Percentiles rank a stretch among this genome's conserved stretches.
phyloP scores from a whole-genome alignment of 2,888 invertebrate species.

The Dinocampus coccinellae region DNA sequence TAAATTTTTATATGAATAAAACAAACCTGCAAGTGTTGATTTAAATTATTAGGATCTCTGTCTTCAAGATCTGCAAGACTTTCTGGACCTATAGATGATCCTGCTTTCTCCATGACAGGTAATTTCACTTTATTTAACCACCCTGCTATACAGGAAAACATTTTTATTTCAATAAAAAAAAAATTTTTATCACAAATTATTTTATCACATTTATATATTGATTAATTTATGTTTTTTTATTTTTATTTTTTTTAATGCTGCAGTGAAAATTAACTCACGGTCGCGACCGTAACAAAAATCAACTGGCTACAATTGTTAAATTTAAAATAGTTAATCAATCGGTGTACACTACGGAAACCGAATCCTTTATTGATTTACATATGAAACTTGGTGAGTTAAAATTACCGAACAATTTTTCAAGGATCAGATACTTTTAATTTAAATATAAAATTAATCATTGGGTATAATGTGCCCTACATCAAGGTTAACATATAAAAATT shows the following conservation, averaged over 20 bases:
- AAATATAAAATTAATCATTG: neutral
- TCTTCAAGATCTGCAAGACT: conserved; percentile 75
- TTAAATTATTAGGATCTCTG: conserved; percentile 79
- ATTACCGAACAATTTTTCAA: conserved; percentile 9
- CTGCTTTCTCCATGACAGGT: conserved; percentile 64
- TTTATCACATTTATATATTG: too few species aligned
- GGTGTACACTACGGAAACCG: conserved; percentile 32
- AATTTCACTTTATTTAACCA: conserved; percentile 51
- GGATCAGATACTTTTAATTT: conserved; percentile 18
- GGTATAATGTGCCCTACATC: neutral
- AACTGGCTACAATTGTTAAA: conserved; percentile 41
- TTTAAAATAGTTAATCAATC: conserved; percentile 11
- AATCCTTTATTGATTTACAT: conserved; percentile 45
- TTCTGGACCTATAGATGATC: conserved; percentile 66
- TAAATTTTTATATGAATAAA: neutral
- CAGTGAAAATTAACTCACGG: neutral
- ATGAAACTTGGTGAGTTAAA: conserved; percentile 29
- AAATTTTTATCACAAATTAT: too few species aligned
- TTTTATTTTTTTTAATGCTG: conserved; percentile 4
- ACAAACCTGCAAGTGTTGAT: conserved; percentile 79
- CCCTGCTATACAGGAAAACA: conserved; percentile 47
- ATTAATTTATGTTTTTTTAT: neutral
- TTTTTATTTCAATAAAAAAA: too few species aligned
- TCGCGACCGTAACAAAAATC: conserved; percentile 14
- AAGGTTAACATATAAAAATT: conserved; percentile 6